phyloP scores from a whole-genome alignment of 2,888 invertebrate species.

The Autographa gamma region DNA sequence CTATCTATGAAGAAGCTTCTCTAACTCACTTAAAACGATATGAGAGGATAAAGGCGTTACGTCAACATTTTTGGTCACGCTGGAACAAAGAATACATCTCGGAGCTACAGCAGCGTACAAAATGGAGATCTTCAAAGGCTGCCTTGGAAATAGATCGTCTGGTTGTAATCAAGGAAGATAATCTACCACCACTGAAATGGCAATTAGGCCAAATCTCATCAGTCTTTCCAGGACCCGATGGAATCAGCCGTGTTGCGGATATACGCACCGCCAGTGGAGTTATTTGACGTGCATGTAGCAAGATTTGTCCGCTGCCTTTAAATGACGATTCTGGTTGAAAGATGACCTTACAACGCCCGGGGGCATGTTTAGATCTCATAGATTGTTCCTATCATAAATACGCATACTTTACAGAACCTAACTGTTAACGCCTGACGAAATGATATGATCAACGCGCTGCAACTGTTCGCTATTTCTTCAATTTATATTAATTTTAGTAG shows the following conservation, averaged over 20 bases:
- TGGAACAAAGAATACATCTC: conserved; percentile 9
- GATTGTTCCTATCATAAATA: too few species aligned
- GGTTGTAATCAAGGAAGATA: conserved; percentile 7
- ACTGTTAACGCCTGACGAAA: too few species aligned
- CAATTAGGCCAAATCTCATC: conserved; percentile 5
- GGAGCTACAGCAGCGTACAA: neutral
- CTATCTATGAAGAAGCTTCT: neutral
- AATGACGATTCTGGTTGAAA: conserved; percentile 8
- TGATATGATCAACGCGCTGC: too few species aligned
- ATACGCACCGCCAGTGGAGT: conserved; percentile 5
- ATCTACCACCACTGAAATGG: conserved; percentile 11
- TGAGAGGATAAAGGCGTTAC: conserved; percentile 1
- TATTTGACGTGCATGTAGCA: conserved; percentile 5
- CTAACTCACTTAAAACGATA: neutral
- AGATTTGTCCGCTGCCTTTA: conserved; percentile 8
- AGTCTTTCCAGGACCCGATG: conserved; percentile 8
- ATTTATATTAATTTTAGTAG: too few species aligned
- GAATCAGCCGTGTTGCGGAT: conserved; percentile 8
- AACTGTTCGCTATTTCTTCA: too few species aligned
- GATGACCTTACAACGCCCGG: conserved; percentile 1
- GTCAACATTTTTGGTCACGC: conserved; percentile 6
- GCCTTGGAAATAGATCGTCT: neutral
- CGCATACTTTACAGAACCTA: too few species aligned
- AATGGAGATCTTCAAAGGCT: neutral
- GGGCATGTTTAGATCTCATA: neutral